These are phyloP conservation scores for Rhizoglyphus robini DNA, from an alignment of 1,140 invertebrate genomes.

Conservation along the genomic window DNA sequence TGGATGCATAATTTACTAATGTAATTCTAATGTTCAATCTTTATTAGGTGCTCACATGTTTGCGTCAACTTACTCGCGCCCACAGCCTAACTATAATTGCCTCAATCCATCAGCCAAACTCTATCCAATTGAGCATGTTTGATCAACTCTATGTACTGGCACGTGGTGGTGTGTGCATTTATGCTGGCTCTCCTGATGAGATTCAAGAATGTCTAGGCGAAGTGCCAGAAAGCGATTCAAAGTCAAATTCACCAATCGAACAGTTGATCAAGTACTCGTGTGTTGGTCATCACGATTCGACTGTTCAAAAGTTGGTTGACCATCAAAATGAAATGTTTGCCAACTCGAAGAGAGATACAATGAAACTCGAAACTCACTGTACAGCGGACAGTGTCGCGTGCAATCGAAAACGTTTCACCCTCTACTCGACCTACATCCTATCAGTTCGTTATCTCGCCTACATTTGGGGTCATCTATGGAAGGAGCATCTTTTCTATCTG, in stretches of 20 bases:
- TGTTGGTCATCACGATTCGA: background rate
- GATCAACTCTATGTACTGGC: conserved; percentile 9
- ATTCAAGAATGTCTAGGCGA: background rate
- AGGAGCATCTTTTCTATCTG: background rate
- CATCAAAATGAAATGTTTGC: too few species aligned
- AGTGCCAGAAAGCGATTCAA: too few species aligned
- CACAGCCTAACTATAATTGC: background rate
- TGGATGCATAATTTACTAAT: too few species aligned
- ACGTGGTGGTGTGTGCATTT: conserved; percentile 7
- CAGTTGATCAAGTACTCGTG: conserved; percentile 3
- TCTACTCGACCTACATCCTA: background rate
- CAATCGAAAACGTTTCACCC: background rate
- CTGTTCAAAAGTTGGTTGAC: background rate
- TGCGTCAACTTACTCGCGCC: background rate
- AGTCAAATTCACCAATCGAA: conserved; percentile 2
- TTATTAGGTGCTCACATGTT: background rate
- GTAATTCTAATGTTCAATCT: too few species aligned
- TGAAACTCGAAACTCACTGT: background rate
- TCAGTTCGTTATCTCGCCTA: background rate
- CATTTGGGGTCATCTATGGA: background rate
- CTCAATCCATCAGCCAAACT: conserved; percentile 4
- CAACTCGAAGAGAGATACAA: background rate
- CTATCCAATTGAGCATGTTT: background rate
- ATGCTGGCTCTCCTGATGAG: background rate
- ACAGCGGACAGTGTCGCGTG: background rate